phyloP scores from a whole-genome alignment of 1,140 invertebrate species.

The Drosophila watanabei region DNA sequence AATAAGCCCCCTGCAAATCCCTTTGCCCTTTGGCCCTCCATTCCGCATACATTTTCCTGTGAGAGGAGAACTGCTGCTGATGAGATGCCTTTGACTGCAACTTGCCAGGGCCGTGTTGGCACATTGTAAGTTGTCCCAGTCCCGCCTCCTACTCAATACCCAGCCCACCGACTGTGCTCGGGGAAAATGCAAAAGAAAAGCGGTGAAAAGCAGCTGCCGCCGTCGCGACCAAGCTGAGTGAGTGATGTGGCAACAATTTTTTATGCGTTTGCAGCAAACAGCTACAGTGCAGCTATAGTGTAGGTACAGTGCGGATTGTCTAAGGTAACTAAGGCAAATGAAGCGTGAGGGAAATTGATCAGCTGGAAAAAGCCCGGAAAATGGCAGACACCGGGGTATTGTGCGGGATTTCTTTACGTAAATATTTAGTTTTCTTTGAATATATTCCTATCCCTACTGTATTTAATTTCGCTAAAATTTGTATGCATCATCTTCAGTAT shows the following conservation, averaged over 20 bases:
- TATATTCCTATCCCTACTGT: conserved; percentile 15
- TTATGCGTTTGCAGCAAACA: conserved; percentile 45
- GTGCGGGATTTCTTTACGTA: too few species aligned
- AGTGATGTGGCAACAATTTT: conserved; percentile 63
- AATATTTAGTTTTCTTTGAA: not conserved
- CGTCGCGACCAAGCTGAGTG: conserved; percentile 54
- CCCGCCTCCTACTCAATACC: conserved; percentile 14
- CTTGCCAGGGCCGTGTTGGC: conserved; percentile 38
- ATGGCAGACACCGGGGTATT: not conserved
- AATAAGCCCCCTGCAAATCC: conserved; percentile 25
- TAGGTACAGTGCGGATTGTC: conserved; percentile 27
- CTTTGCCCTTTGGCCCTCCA: conserved; percentile 7
- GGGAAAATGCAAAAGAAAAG: conserved; percentile 51
- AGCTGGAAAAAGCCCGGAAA: conserved; percentile 7
- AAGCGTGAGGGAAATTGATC: not conserved
- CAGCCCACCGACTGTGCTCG: not conserved
- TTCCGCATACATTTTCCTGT: conserved; percentile 16
- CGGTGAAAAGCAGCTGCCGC: conserved; percentile 48
- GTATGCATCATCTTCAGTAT: conserved; percentile 42
- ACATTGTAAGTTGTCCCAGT: conserved; percentile 42
- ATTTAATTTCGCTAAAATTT: conserved; percentile 48
- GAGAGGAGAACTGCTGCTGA: conserved; percentile 20
- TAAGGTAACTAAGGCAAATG: conserved; percentile 4
- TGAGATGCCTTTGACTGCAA: conserved; percentile 60
- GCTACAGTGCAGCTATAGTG: conserved; percentile 15